These are phyloP conservation scores for Latrodectus elegans DNA, from an alignment of 2,888 invertebrate genomes.

Conservation along the genomic window DNA sequence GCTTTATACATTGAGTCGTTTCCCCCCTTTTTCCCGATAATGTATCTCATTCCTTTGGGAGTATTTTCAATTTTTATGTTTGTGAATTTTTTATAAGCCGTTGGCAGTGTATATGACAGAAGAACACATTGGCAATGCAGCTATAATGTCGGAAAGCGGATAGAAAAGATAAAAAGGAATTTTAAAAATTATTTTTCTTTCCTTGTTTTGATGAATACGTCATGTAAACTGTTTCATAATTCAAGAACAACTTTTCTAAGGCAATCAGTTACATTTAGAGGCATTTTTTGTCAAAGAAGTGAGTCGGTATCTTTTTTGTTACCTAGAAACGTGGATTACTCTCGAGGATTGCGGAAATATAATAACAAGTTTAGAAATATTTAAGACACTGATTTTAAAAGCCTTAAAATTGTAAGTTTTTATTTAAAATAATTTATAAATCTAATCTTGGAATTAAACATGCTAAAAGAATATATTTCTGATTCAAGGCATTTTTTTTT, in stretches of 20 bases:
- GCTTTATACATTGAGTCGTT: neutral
- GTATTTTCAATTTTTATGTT: conserved; percentile 27
- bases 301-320: no score
- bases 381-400: no score
- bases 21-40: neutral
- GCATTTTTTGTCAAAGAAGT: no score
- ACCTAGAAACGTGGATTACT: no score
- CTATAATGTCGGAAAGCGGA: neutral
- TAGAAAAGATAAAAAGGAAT: neutral
- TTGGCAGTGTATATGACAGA: conserved; percentile 5
- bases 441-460: no score
- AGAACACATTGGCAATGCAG: neutral
- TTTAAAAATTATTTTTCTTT: conserved; percentile 17
- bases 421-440: no score
- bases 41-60: conserved; percentile 21
- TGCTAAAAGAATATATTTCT: no score
- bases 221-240: conserved; percentile 22
- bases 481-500: no score
- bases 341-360: no score
- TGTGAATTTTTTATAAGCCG: conserved; percentile 24
- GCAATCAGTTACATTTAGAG: no score
- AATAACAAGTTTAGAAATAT: no score
- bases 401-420: no score
- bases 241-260: conserved; percentile 7
- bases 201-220: conserved; percentile 9